Percentiles rank a stretch among this genome's conserved stretches.
Conservation (phyloP, 2,797 vertebrate species). For the Alosa sapidissima region DNA sequence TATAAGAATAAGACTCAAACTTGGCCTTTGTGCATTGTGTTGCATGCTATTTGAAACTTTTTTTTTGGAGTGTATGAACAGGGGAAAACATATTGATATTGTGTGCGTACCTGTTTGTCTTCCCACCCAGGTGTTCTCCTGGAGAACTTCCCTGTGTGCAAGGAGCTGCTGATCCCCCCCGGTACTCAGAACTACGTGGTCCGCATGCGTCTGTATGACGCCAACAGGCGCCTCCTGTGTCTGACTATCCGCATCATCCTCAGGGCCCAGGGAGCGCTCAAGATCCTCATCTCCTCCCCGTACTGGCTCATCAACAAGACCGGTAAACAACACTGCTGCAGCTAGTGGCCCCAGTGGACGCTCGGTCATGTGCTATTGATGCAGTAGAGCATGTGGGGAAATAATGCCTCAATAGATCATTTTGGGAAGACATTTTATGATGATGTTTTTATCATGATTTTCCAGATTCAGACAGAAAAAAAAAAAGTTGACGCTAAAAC, state of each 20-base stretch:
- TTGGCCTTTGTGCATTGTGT: too few relatives aligned
- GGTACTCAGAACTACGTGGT: slow-evolving; percentile 97
- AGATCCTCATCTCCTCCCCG: slow-evolving; percentile 90
- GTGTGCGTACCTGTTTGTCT: background rate
- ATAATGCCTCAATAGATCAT: background rate
- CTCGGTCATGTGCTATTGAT: background rate
- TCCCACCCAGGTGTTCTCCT: slow-evolving; percentile 80
- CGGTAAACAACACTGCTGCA: slow-evolving; percentile 65
- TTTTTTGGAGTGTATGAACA: background rate
- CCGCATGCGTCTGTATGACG: slow-evolving; percentile 90
- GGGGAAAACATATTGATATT: background rate
- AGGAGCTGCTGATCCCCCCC: slow-evolving; percentile 93
- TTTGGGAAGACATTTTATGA: background rate
- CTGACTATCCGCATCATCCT: slow-evolving; percentile 92
- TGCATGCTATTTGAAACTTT: background rate
- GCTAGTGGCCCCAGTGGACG: background rate
- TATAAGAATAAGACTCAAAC: too few relatives aligned
- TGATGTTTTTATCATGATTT: too few relatives aligned
- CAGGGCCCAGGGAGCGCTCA: slow-evolving; percentile 89
- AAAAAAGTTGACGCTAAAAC: too few relatives aligned
- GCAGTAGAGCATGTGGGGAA: background rate
- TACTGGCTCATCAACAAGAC: slow-evolving; percentile 99
- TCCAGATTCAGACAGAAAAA: too few relatives aligned
- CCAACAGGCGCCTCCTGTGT: slow-evolving; percentile 84
- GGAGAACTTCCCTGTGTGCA: slow-evolving; percentile 90